Percentiles rank a stretch among this genome's conserved stretches.
Evolutionary conservation across 2,797 vertebrate genomes (phyloP).

Genomic region (Lepus oiostolus): DNA sequence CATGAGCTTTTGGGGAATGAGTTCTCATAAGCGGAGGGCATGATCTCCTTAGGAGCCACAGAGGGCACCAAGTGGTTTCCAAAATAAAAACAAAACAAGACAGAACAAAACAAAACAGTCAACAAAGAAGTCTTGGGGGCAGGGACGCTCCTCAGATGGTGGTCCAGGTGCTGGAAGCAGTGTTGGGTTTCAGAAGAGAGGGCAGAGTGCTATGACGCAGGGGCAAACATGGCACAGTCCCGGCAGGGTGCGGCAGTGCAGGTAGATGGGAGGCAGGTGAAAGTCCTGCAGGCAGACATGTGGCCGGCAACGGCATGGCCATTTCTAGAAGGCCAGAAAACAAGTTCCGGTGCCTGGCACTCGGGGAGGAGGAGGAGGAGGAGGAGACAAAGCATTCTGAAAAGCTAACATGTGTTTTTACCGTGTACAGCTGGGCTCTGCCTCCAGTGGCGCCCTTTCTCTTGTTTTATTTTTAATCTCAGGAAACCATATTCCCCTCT

Average conservation of each 20-base stretch:
- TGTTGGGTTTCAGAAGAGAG: not conserved
- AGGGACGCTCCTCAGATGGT: not conserved
- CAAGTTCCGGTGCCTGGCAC: not conserved
- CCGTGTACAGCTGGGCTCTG: conserved; percentile 53
- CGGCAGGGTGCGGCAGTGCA: not conserved
- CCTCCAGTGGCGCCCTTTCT: conserved; percentile 66
- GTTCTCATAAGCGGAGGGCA: not conserved
- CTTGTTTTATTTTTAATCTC: conserved; percentile 71
- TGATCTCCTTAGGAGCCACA: conserved; percentile 13
- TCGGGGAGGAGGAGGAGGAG: not conserved
- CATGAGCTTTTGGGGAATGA: not conserved
- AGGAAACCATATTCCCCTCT: conserved; percentile 63
- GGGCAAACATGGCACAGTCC: not conserved
- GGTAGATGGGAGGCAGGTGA: not conserved
- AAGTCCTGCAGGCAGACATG: not conserved
- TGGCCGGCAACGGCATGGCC: not conserved
- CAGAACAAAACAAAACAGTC: not conserved
- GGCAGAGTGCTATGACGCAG: not conserved
- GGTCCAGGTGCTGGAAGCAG: not conserved
- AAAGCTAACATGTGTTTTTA: conserved; percentile 56
- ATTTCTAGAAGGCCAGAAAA: not conserved
- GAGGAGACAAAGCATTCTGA: not conserved
- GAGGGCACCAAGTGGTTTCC: not conserved
- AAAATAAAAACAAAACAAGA: not conserved
- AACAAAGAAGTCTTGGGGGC: not conserved